These are phyloP conservation scores for Hirundo rustica DNA, from an alignment of 2,797 vertebrate species.

Conservation along the genomic window DNA sequence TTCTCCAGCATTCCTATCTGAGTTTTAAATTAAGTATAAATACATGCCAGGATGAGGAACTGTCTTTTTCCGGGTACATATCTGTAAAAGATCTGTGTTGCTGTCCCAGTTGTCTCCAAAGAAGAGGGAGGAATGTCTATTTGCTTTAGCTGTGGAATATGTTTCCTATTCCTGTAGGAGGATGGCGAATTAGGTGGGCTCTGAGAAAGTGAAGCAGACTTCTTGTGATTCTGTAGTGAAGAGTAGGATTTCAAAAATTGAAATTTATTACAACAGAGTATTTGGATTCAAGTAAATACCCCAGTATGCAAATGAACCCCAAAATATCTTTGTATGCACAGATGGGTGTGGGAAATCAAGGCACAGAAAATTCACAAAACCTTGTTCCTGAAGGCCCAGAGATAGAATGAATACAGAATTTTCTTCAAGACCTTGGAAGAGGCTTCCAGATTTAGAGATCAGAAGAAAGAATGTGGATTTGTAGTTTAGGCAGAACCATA, in stretches of 20 bases:
- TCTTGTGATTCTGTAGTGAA: not conserved
- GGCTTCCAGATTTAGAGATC: not conserved
- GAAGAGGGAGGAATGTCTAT: not conserved
- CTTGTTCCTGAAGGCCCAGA: not conserved
- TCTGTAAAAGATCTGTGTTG: rapidly evolving
- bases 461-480: not conserved
- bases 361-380: too few species aligned
- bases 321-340: not conserved
- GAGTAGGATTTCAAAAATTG: not conserved
- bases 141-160: not conserved
- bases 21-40: not conserved
- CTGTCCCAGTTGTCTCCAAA: not conserved
- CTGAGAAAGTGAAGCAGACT: not conserved
- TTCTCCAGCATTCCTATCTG: not conserved
- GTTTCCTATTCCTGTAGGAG: not conserved
- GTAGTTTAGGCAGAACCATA: not conserved
- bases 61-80: not conserved
- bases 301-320: not conserved
- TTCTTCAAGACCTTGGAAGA: not conserved
- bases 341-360: not conserved
- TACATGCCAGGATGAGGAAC: not conserved
- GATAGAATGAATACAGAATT: not conserved
- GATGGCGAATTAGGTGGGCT: not conserved
- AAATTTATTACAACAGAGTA: not conserved
- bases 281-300: not conserved